A percentile compares a stretch with the other conserved stretches of the same genome.
These are phyloP conservation scores for Conomelus anceps DNA, from an alignment of 2,888 invertebrate species.

Conservation along the genomic window DNA sequence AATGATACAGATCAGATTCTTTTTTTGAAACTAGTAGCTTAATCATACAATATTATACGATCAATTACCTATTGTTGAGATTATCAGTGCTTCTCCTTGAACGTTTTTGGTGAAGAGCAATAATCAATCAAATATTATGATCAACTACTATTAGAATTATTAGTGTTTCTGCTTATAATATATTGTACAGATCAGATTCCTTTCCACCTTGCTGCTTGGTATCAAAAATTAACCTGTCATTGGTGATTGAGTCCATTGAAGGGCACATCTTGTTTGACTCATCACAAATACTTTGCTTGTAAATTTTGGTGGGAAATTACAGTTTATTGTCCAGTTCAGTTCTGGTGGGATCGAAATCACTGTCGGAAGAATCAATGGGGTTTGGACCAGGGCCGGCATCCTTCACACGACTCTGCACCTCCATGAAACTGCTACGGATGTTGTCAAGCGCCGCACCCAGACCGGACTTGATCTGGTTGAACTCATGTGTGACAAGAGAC, in stretches of 20 bases:
- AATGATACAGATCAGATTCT: no score
- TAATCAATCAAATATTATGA: no score
- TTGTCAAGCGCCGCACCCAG: conserved; percentile 65
- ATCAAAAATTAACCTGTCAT: background rate
- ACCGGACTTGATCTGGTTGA: conserved; percentile 70
- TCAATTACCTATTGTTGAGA: no score
- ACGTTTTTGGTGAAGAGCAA: no score
- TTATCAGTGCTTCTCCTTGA: no score
- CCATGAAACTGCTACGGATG: conserved; percentile 57
- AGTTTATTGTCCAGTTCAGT: background rate
- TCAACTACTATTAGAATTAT: no score
- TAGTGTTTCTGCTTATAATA: no score
- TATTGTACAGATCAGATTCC: background rate
- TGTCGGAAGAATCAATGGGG: conserved; percentile 39
- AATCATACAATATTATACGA: no score
- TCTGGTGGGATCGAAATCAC: background rate
- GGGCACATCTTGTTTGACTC: background rate
- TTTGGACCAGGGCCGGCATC: conserved; percentile 44
- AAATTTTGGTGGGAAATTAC: background rate
- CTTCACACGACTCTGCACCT: conserved; percentile 50
- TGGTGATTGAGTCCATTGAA: background rate
- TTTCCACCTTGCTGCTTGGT: background rate
- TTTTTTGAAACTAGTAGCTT: no score
- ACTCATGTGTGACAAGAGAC: conserved; percentile 76
- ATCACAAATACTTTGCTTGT: background rate